Evolutionary conservation across 2,888 invertebrate genomes (phyloP), one percentile per base, ranked within the genome.

Genomic region (Morpho helenor): DNA sequence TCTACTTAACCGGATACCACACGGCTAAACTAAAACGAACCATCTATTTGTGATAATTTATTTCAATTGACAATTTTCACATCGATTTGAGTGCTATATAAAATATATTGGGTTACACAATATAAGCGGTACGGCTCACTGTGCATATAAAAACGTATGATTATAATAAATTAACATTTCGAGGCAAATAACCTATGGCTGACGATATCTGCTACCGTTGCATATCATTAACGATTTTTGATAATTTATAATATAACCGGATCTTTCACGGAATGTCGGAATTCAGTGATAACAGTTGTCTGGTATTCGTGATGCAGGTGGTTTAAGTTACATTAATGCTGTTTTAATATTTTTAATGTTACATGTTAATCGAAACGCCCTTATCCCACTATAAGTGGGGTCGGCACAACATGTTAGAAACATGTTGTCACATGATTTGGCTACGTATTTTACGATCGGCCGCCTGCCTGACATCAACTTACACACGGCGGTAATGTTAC

Each of bases 141-240:
- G 59, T 52, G 57, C 49, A 59, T 55, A 62, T 62, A 60, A 64
- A 60, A 61, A 52, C 49, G 42, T 59, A 52, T 59, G 57, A 61
- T 62, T 61, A 59, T 10, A 58, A 56, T 52, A 56, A 47, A 55
- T 58, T 61, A 39, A 58, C 43, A 49, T 55, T 62, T 61, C n/a
- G 55, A 65, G 53, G 64, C 64, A 56, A 67, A 64, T 65, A 64
- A 61, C 64, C 59, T 54, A 57, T 56, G 50, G 57, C 56, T 50
- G 48, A 55, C 57, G 60, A 60, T 60, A 44, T 61, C 59, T 56
- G 65, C 66, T 68, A 64, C 65, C 59, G 63, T 67, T 66, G 67
- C 63, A 67, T 66, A 63, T 63, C 59, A 63, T 68, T 61, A 61
- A 60, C 56, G 51, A 49, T 53, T 49, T 48, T 47, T 41, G n/a